A percentile compares a stretch with the other conserved stretches of the same genome.
Evolutionary conservation across 2,888 invertebrate genomes (phyloP).

Genomic region (Magallana nippona): DNA sequence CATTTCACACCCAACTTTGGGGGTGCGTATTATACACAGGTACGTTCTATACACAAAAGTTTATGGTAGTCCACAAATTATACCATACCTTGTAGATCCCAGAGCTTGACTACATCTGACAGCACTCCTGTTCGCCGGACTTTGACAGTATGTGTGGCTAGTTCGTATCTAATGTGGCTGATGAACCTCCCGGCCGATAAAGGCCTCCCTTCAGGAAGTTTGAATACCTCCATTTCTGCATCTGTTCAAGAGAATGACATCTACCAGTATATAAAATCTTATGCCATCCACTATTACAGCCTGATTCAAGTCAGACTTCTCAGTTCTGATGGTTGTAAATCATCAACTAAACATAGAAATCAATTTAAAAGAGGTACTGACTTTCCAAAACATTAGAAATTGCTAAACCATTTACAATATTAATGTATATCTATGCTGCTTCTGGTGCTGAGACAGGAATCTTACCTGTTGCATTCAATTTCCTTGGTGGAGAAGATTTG

Average conservation of each 20-base stretch:
- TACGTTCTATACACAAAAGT: no score
- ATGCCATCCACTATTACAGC: no score
- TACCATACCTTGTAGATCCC: conserved; percentile 80
- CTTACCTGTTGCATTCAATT: conserved; percentile 62
- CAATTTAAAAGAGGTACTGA: no score
- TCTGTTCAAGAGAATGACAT: background rate
- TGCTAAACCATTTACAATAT: no score
- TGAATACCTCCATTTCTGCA: conserved; percentile 61
- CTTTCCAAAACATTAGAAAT: no score
- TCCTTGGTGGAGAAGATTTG: conserved; percentile 55
- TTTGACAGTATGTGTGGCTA: conserved; percentile 83
- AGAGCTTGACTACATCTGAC: conserved; percentile 83
- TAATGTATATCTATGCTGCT: no score
- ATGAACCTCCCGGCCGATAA: conserved; percentile 54
- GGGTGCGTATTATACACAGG: no score
- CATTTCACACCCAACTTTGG: no score
- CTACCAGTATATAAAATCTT: background rate
- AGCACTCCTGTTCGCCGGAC: conserved; percentile 83
- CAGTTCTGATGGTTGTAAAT: no score
- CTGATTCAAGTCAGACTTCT: no score
- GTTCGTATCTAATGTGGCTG: conserved; percentile 79
- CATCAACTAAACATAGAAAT: no score
- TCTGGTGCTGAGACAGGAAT: background rate
- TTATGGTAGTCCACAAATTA: no score
- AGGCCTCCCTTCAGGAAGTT: conserved; percentile 70